Conservation (phyloP, 2,888 invertebrate genomes). For the Orthosia incerta region DNA sequence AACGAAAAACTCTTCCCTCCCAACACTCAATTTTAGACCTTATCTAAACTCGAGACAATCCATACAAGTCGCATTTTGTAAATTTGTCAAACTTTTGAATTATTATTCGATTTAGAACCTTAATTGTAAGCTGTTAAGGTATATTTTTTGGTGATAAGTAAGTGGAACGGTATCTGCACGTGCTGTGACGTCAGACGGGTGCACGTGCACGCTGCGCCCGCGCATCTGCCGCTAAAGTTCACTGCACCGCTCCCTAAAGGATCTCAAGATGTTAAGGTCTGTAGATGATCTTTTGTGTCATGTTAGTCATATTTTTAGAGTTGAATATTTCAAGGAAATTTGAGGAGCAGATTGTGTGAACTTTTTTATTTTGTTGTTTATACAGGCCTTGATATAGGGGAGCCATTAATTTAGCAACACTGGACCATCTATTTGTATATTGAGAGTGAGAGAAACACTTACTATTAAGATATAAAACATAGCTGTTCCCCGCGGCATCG, state of each 20-base stretch:
- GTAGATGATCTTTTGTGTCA: constrained; percentile 44
- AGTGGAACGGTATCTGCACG: constrained; percentile 63
- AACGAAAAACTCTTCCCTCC: constrained; percentile 32
- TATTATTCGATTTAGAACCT: constrained; percentile 33
- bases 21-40: constrained; percentile 34
- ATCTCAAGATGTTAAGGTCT: constrained; percentile 69
- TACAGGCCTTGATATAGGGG: background rate
- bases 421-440: background rate
- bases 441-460: background rate
- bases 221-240: constrained; percentile 79
- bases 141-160: constrained; percentile 1
- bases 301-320: constrained; percentile 50
- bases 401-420: background rate
- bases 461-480: no score
- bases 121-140: constrained; percentile 8
- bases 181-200: constrained; percentile 68
- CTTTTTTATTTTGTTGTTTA: background rate
- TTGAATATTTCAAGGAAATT: constrained; percentile 18
- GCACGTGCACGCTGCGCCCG: constrained; percentile 74
- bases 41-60: background rate
- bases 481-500: no score
- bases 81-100: constrained; percentile 4
- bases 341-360: background rate
- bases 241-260: constrained; percentile 75
- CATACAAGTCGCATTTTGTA: constrained; percentile 4